Percentiles rank a stretch among this genome's conserved stretches.
Evolutionary conservation across 2,797 vertebrate genomes (phyloP).

Genomic region (Rhinichthys osculus): DNA sequence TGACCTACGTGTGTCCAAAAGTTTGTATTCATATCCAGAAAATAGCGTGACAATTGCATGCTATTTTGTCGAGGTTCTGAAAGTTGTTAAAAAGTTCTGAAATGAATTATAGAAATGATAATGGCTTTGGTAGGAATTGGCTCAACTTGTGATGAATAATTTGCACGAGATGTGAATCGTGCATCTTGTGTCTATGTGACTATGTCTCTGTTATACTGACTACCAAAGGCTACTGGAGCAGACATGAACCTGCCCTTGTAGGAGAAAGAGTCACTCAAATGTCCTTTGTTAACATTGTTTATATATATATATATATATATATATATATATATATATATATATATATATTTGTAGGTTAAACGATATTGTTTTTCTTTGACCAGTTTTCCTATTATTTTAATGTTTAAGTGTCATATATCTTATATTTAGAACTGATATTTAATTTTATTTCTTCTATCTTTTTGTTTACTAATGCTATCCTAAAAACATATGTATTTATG

Average conservation of each 20-base stretch:
- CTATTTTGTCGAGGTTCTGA: background rate
- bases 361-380: background rate
- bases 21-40: constrained; percentile 1
- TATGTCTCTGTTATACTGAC: background rate
- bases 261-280: background rate
- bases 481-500: background rate
- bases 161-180: background rate
- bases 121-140: background rate
- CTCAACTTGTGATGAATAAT: background rate
- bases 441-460: background rate
- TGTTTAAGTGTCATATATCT: background rate
- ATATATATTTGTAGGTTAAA: background rate
- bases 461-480: background rate
- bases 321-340: background rate
- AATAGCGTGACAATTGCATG: background rate
- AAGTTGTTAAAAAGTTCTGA: background rate
- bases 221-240: background rate
- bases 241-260: background rate
- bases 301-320: background rate
- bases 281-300: background rate
- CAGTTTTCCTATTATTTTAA: background rate
- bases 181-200: background rate
- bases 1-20: constrained; percentile 2
- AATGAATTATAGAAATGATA: background rate
- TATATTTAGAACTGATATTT: background rate